A percentile compares a stretch with the other conserved stretches of the same genome.
Evolutionary conservation across 2,797 vertebrate species (phyloP).

Genomic region (Coregonus ussuriensis): DNA sequence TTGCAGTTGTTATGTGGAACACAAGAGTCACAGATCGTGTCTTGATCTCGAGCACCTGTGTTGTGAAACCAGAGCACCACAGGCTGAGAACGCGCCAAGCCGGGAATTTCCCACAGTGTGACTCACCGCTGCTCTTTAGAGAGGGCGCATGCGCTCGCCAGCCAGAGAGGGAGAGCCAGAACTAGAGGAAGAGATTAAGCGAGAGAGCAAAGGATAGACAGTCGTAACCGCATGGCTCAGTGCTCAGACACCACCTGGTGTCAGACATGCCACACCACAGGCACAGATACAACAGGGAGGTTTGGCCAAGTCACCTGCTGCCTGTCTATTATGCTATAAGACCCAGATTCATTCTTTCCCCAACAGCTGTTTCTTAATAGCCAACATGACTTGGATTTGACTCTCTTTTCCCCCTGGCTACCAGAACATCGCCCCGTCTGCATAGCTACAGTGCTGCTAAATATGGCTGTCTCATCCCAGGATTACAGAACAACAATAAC

Average conservation of each 20-base stretch:
- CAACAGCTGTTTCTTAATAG: slow-evolving; percentile 40
- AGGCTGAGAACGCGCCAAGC: slow-evolving; percentile 44
- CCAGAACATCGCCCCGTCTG: slow-evolving; percentile 8
- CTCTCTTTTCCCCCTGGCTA: slow-evolving; percentile 31
- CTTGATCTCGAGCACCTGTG: slow-evolving; percentile 67
- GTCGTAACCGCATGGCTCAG: slow-evolving; percentile 9
- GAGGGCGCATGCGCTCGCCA: slow-evolving; percentile 61
- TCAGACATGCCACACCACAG: slow-evolving; percentile 23
- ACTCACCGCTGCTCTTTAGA: slow-evolving; percentile 66
- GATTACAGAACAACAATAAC: slow-evolving; percentile 17
- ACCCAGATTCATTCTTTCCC: slow-evolving; percentile 36
- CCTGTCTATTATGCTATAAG: slow-evolving; percentile 17
- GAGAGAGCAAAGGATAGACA: slow-evolving; percentile 23
- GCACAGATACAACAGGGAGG: slow-evolving; percentile 6
- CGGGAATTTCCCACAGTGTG: slow-evolving; percentile 83
- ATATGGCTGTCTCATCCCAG: slow-evolving; percentile 36
- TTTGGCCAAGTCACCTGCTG: slow-evolving; percentile 21
- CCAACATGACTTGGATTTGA: slow-evolving; percentile 29
- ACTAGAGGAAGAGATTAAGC: slow-evolving; percentile 17
- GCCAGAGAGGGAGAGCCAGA: not conserved
- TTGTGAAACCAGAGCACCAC: slow-evolving; percentile 63
- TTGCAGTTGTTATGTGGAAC: slow-evolving; percentile 63
- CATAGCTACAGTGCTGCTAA: slow-evolving; percentile 51
- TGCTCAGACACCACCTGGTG: slow-evolving; percentile 71
- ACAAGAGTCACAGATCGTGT: slow-evolving; percentile 56